Evolutionary conservation across 1,140 invertebrate genomes (phyloP), one percentile per base, ranked within the genome.

Genomic region (Zeugodacus cucurbitae): DNA sequence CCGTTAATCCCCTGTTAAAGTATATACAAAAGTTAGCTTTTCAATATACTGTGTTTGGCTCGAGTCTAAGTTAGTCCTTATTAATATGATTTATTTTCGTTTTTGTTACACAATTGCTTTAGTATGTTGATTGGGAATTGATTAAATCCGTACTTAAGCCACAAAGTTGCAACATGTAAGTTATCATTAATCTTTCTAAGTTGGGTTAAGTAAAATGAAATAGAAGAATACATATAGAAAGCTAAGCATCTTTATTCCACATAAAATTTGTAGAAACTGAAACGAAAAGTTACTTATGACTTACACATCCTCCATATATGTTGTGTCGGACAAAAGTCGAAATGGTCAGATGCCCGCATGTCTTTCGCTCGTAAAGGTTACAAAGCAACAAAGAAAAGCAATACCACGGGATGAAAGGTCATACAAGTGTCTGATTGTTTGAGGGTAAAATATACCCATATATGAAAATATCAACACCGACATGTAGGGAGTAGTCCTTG

Each of bases 171-270:
- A 82, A 48, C 11, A 82, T 8, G 74, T 29, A 48, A n/a, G 7
- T 14, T 48, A 82, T 29, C 74, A 82, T 82, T 82, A 82, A 82
- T 82, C 74, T 82, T 82, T 26, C 14, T 22, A 82, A 29, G 11
- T 20, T 26, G 22, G 7, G 44, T 26, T 48, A 48, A 34, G 22
- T 26, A 20, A 74, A 41, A 74, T 5, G 17, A 62, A 1, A 10
- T 62, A 29, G 59, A 62, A 14, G 62, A 32, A 67, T 32, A 67
- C 10, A 67, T 32, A 67, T 67, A 26, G 14, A 3, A 67, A 67
- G 20, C 62, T 8, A 62, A 62, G 48, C 7, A 34, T 70, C 37
- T 74, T 74, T 41, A 70, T 44, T 54, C 4, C 10, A 22, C 7
- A 17, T 8, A 8, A 74, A 34, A 74, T 41, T 74, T 74, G 37